A percentile compares a stretch with the other conserved stretches of the same genome.
Conservation (phyloP, 2,113 vertebrate genomes). For the Clupea harengus region DNA sequence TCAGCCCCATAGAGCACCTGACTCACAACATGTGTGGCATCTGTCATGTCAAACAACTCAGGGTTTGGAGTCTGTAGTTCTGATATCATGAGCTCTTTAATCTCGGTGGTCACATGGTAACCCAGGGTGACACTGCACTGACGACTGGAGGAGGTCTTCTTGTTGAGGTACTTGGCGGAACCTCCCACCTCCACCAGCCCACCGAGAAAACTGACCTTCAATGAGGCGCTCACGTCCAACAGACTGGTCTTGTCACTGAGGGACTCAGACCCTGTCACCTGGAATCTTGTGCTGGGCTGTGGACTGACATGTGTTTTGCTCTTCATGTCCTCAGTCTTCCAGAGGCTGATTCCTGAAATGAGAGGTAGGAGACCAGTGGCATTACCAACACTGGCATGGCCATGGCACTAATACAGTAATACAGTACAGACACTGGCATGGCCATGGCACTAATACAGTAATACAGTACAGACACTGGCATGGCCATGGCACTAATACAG, state of each 20-base stretch:
- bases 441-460: no score
- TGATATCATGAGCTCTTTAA: constrained; percentile 53
- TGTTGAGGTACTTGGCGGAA: constrained; percentile 56
- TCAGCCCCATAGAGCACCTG: not conserved
- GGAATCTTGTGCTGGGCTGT: not conserved
- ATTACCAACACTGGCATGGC: not conserved
- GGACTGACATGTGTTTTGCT: not conserved
- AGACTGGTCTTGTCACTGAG: not conserved
- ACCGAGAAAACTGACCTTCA: constrained; percentile 56
- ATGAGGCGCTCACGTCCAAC: not conserved
- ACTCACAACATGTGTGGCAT: not conserved
- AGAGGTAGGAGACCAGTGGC: not conserved
- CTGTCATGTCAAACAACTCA: not conserved
- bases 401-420: no score
- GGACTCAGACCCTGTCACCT: not conserved
- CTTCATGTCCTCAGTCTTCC: not conserved
- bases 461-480: no score
- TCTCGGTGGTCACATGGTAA: constrained; percentile 52
- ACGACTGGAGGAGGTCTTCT: constrained; percentile 42
- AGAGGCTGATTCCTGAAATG: not conserved
- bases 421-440: no score
- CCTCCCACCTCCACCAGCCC: constrained; percentile 54
- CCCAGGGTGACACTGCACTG: constrained; percentile 57
- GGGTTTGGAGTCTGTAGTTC: constrained; percentile 42
- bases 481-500: no score